phyloP scores from a whole-genome alignment of 2,113 vertebrate species.

The Rhinolophus sinicus region DNA sequence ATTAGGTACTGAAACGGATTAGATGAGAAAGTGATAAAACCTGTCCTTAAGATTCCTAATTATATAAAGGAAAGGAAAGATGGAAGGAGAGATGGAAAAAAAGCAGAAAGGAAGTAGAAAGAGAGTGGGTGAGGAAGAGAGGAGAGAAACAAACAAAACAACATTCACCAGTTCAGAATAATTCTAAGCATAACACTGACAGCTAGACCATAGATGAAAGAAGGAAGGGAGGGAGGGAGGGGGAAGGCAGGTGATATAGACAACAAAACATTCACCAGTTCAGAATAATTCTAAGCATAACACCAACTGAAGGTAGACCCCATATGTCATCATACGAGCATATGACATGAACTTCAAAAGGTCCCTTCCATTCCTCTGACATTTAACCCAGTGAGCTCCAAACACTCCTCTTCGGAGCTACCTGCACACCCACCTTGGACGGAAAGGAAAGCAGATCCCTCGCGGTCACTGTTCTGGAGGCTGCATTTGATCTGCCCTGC shows the following conservation, averaged over 20 bases:
- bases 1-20: neutral
- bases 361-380: neutral
- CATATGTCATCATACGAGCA: rapidly evolving
- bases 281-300: neutral
- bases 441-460: conserved; percentile 83
- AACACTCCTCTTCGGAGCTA: rapidly evolving
- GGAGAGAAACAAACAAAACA: neutral
- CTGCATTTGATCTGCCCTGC: conserved; percentile 89
- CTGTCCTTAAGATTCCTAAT: neutral
- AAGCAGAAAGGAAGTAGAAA: neutral
- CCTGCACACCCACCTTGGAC: conserved; percentile 88
- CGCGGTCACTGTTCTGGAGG: conserved; percentile 78
- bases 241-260: too few species aligned
- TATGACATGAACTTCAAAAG: rapidly evolving
- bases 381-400: rapidly evolving
- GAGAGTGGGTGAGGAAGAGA: neutral
- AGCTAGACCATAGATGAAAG: rapidly evolving
- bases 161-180: neutral
- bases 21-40: neutral
- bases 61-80: neutral
- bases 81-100: rapidly evolving
- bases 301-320: neutral
- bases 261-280: rapidly evolving
- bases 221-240: too few species aligned
- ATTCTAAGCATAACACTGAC: neutral